Conservation (phyloP, 2,888 invertebrate genomes). For the Diadegma fenestrale region DNA sequence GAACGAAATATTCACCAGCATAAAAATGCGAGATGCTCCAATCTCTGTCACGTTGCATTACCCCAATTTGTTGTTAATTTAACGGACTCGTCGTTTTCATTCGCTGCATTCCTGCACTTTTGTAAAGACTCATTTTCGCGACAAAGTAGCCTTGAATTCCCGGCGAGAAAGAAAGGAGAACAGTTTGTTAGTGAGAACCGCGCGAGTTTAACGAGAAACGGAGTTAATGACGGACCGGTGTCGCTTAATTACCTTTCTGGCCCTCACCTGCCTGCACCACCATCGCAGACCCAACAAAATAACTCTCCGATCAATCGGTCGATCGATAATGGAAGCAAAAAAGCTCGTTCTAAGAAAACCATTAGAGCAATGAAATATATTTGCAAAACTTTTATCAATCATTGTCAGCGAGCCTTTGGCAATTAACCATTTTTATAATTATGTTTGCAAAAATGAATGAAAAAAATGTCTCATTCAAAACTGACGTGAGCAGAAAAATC, state of each 20-base stretch:
- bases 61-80: not conserved
- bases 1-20: not conserved
- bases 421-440: too few relatives aligned
- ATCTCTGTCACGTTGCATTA: not conserved
- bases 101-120: not conserved
- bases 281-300: constrained; percentile 41
- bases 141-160: constrained; percentile 19
- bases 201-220: constrained; percentile 62
- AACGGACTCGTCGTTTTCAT: not conserved
- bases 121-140: not conserved
- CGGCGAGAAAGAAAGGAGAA: constrained; percentile 20
- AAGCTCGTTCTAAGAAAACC: not conserved
- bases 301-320: constrained; percentile 41
- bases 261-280: constrained; percentile 61
- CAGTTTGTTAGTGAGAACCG: constrained; percentile 42
- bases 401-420: too few relatives aligned
- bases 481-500: too few relatives aligned
- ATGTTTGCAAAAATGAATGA: too few relatives aligned
- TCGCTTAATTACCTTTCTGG: constrained; percentile 64
- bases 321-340: constrained; percentile 46
- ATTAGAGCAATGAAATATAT: too few relatives aligned
- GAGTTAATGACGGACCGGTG: constrained; percentile 68
- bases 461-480: too few relatives aligned
- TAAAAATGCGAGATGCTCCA: not conserved
- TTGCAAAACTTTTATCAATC: too few relatives aligned